phyloP scores from a whole-genome alignment of 1,140 invertebrate genomes.

The Zaprionus kolodkinae region DNA sequence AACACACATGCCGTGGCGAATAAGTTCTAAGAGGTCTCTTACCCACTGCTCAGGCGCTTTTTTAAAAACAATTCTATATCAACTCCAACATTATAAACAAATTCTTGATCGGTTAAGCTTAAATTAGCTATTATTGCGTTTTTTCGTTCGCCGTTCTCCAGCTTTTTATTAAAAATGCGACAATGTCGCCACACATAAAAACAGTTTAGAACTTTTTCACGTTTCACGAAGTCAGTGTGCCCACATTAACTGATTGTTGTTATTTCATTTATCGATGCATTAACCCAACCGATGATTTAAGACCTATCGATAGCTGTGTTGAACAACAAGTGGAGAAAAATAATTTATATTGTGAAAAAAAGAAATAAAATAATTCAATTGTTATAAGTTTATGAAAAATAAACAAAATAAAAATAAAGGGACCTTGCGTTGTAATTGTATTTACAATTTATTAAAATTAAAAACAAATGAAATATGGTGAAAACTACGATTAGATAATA shows the following conservation, averaged over 20 bases:
- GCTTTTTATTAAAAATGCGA: constrained; percentile 74
- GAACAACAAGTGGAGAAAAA: not conserved
- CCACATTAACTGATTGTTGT: constrained; percentile 28
- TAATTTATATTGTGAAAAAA: not conserved
- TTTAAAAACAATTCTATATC: constrained; percentile 80
- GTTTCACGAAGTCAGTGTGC: constrained; percentile 37
- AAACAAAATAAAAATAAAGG: too few relatives aligned
- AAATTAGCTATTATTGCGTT: constrained; percentile 62
- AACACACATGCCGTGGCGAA: constrained; percentile 58
- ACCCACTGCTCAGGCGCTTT: constrained; percentile 72
- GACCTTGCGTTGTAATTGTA: not conserved
- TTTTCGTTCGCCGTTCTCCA: constrained; percentile 66
- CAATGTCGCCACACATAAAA: constrained; percentile 66
- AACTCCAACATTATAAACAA: constrained; percentile 79
- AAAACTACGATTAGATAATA: not conserved
- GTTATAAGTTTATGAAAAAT: not conserved
- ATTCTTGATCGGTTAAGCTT: constrained; percentile 79
- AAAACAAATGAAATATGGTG: too few relatives aligned
- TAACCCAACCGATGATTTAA: not conserved
- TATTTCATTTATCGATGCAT: constrained; percentile 12
- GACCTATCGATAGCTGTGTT: constrained; percentile 16
- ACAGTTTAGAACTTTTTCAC: constrained; percentile 61
- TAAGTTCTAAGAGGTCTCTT: constrained; percentile 73
- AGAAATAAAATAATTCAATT: not conserved
- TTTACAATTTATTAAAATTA: not conserved